Evolutionary conservation across 2,113 vertebrate species (phyloP), one percentile per base, ranked within the genome.

Genomic region (Litocranius walleri): DNA sequence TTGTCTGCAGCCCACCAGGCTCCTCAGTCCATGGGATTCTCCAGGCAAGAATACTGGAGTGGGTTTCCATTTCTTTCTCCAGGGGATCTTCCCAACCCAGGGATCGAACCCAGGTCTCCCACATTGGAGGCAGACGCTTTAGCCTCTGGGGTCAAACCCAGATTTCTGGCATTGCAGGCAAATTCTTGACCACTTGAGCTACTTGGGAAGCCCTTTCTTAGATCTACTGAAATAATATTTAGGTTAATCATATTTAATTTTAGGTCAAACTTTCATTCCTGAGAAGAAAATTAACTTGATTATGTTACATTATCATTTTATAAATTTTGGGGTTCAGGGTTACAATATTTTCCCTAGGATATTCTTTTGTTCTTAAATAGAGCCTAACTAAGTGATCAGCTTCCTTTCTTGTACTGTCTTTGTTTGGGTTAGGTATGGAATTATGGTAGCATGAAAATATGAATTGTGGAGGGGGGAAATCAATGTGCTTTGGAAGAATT

Each of bases 201-300:
- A 23, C 21, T 43, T 43, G 71, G 21, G 40, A 77, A 77, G 36
- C 36, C 23, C 71, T 64, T 85, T 81, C 56, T 92, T 67, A 15
- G 45, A 74, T 81, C 27, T 71, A 78, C 83, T 91, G 30, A 87
- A 88, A 93, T 88, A 57, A 82, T 81, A 52, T 52, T 93, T 91
- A 45, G 6, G 36, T 91, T n/a, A 54, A 21, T 27, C 27, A 61
- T 17, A 12, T 36, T 96, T 48, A 74, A 81, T 61, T 85, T 91
- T 81, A 96, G 93, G 14, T 61, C 10, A 85, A 12, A 59, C 59
- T 87, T 92, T 96, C 1, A 95, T 80, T 90, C 2, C 54, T 82
- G 17, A 92, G 45, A 57, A 77, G 33, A 56, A 85, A 95, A 56
- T 14, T 27, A 56, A 17, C 15, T 25, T 54, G 43, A 48, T 43